A percentile compares a stretch with the other conserved stretches of the same genome.
Evolutionary conservation across 2,113 vertebrate species (phyloP).

Genomic region (Spheniscus mendiculus): DNA sequence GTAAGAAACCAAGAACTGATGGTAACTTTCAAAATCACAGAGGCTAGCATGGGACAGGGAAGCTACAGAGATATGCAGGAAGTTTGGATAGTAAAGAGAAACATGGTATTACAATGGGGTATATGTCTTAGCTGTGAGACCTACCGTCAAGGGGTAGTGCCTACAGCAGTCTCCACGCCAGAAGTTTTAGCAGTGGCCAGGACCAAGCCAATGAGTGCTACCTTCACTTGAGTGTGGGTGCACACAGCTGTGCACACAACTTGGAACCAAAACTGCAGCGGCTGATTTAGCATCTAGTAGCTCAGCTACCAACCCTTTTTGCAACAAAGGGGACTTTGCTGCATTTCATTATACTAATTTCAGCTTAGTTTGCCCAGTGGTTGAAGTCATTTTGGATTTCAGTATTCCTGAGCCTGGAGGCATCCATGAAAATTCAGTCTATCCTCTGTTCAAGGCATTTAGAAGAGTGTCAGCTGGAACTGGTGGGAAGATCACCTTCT

Average conservation of each 20-base stretch:
- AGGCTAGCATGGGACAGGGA: too few relatives aligned
- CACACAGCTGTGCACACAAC: accelerated
- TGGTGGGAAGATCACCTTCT: neutral
- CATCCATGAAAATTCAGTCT: neutral
- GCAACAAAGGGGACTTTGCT: neutral
- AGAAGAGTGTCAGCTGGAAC: neutral
- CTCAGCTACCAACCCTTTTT: neutral
- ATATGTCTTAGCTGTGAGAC: neutral
- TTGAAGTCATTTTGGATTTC: neutral
- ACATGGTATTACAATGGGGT: neutral
- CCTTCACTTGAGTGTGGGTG: accelerated
- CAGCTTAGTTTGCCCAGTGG: neutral
- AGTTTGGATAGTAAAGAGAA: neutral
- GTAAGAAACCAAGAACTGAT: neutral
- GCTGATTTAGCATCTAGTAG: neutral
- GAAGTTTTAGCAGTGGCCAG: neutral
- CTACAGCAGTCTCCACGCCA: neutral
- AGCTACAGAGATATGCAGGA: neutral
- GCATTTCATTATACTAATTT: neutral
- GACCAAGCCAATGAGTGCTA: neutral
- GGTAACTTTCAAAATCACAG: neutral
- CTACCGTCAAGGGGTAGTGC: neutral
- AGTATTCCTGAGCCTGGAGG: neutral
- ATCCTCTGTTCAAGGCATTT: neutral
- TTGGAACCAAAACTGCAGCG: neutral